These are phyloP conservation scores for Lucifuga dentata DNA, from an alignment of 2,113 vertebrate genomes.

Conservation along the genomic window DNA sequence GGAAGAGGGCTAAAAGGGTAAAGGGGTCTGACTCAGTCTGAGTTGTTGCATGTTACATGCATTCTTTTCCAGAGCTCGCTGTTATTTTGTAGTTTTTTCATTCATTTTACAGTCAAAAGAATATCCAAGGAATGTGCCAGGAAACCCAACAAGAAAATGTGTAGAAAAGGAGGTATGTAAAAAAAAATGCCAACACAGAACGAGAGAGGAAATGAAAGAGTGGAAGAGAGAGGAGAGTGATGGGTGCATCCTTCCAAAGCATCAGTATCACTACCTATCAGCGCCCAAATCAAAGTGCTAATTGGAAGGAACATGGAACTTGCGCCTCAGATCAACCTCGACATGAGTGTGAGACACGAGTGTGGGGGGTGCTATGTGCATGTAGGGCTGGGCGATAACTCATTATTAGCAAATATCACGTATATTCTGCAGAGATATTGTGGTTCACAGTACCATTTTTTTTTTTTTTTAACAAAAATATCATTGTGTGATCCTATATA, in stretches of 20 bases:
- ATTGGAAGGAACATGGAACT: conserved; percentile 76
- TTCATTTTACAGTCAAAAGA: conserved; percentile 99
- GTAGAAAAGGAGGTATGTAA: conserved; percentile 99
- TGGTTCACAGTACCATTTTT: no score
- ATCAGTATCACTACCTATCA: conserved; percentile 75
- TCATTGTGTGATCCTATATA: no score
- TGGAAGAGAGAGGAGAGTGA: conserved; percentile 78
- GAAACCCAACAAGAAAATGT: conserved; percentile 99
- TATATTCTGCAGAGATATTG: no score
- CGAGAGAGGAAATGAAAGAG: conserved; percentile 72
- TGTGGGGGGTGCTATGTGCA: conserved; percentile 15
- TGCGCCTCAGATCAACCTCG: conserved; percentile 74
- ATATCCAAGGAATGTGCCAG: conserved; percentile 99
- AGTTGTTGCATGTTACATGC: conserved; percentile 94
- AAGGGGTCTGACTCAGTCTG: conserved; percentile 77
- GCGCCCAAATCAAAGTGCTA: conserved; percentile 77
- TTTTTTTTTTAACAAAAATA: no score
- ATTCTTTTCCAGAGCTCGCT: conserved; percentile 92
- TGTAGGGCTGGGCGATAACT: no score
- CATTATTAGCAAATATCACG: no score
- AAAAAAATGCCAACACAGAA: conserved; percentile 79
- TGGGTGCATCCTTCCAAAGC: conserved; percentile 75
- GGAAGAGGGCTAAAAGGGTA: conserved; percentile 27
- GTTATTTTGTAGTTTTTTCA: conserved; percentile 99
- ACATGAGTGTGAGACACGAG: conserved; percentile 67